Conservation (phyloP, 2,888 invertebrate genomes). For the Cephalotes varians region DNA sequence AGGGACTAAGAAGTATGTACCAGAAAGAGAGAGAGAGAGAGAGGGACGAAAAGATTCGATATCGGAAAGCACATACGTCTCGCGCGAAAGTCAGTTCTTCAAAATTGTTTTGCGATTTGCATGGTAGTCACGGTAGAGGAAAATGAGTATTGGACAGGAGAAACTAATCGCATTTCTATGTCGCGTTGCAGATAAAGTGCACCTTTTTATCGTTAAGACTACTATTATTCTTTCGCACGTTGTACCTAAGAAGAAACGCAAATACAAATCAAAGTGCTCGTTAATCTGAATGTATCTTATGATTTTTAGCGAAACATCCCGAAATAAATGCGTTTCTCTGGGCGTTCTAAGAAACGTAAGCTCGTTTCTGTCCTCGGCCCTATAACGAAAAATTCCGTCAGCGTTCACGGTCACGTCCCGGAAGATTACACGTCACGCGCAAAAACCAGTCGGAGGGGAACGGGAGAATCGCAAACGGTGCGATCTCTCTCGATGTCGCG, state of each 20-base stretch:
- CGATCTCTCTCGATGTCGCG: slow-evolving; percentile 73
- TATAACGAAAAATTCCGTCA: slow-evolving; percentile 11
- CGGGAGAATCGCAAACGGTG: slow-evolving; percentile 33
- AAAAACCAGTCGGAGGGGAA: slow-evolving; percentile 45
- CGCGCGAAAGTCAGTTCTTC: slow-evolving; percentile 11
- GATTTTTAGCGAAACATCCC: slow-evolving; percentile 17
- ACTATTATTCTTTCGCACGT: neutral
- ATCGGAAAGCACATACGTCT: slow-evolving; percentile 12
- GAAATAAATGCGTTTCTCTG: slow-evolving; percentile 1
- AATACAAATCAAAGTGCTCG: neutral
- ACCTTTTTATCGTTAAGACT: too few relatives aligned
- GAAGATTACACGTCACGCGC: slow-evolving; percentile 77
- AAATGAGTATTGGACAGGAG: neutral
- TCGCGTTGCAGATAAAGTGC: neutral
- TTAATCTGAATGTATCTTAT: neutral
- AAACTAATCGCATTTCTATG: slow-evolving; percentile 4
- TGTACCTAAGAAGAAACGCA: neutral
- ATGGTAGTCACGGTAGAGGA: neutral
- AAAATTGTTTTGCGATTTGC: slow-evolving; percentile 21
- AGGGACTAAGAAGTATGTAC: neutral
- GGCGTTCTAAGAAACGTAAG: neutral
- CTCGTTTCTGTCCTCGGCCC: neutral
- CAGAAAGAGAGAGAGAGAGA: neutral
- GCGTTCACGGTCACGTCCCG: slow-evolving; percentile 76
- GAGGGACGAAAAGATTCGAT: slow-evolving; percentile 12